phyloP scores from a whole-genome alignment of 2,888 invertebrate species.

The Penaeus monodon region DNA sequence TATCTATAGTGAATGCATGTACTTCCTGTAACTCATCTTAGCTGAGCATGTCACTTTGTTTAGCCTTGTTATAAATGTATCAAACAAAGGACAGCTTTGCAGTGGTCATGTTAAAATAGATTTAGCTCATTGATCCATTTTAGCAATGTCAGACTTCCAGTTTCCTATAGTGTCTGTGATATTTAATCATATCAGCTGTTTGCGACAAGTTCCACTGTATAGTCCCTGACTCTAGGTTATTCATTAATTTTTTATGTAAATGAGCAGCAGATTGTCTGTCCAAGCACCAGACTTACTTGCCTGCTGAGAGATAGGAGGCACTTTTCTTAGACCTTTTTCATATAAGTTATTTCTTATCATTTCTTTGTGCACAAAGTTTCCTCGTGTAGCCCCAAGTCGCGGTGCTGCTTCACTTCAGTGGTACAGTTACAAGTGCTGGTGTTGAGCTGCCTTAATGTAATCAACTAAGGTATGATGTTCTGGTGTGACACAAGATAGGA shows the following conservation, averaged over 20 bases:
- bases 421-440: constrained; percentile 21
- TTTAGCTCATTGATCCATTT: neutral
- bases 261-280: constrained; percentile 11
- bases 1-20: no score
- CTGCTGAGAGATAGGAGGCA: neutral
- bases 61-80: constrained; percentile 23
- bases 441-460: constrained; percentile 19
- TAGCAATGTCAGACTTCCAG: constrained; percentile 12
- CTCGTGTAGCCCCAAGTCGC: constrained; percentile 22
- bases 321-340: constrained; percentile 1
- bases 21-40: no score
- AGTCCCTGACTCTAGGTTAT: neutral
- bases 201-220: constrained; percentile 1
- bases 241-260: constrained; percentile 4
- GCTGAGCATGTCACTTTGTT: constrained; percentile 9
- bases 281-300: constrained; percentile 15
- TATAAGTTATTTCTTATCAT: constrained; percentile 26
- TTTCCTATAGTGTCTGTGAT: constrained; percentile 15
- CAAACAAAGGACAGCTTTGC: constrained; percentile 13
- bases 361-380: constrained; percentile 20
- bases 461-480: constrained; percentile 19
- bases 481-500: constrained; percentile 22
- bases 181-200: constrained; percentile 16
- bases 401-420: constrained; percentile 35
- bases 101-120: constrained; percentile 21